Percentiles rank a stretch among this genome's conserved stretches.
Conservation (phyloP, 2,888 invertebrate genomes). For the Meandrusa payeni region DNA sequence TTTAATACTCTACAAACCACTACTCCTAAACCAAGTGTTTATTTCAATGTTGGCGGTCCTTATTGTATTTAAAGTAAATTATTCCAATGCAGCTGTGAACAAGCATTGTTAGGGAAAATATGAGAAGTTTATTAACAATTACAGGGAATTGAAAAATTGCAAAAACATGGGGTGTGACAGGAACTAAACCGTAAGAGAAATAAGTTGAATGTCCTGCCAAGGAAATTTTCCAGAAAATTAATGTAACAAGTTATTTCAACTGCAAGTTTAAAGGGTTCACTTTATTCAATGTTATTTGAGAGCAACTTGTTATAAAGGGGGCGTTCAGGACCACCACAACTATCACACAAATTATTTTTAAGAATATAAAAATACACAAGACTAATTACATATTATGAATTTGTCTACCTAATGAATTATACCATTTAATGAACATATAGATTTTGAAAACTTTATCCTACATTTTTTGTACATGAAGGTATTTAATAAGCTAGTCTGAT, state of each 20-base stretch:
- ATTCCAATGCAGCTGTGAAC: conserved; percentile 79
- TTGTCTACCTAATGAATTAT: too few relatives aligned
- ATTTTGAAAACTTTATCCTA: too few relatives aligned
- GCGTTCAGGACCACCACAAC: conserved; percentile 20
- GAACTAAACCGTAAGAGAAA: conserved; percentile 68
- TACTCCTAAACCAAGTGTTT: conserved; percentile 50
- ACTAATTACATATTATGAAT: too few relatives aligned
- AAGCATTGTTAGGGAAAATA: conserved; percentile 67
- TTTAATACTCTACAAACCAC: conserved; percentile 61
- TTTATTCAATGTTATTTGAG: conserved; percentile 26
- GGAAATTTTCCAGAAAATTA: conserved; percentile 74
- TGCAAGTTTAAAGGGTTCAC: conserved; percentile 19
- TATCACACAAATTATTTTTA: not conserved
- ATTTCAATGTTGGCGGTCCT: conserved; percentile 62
- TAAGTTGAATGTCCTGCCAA: conserved; percentile 66
- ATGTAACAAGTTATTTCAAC: conserved; percentile 33
- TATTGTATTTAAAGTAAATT: conserved; percentile 56
- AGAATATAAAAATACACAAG: not conserved
- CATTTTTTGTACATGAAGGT: too few relatives aligned
- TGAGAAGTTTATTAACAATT: conserved; percentile 59
- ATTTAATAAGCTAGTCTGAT: too few relatives aligned
- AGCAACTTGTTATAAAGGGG: conserved; percentile 30
- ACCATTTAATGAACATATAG: too few relatives aligned
- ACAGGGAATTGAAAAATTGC: conserved; percentile 39
- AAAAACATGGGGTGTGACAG: conserved; percentile 38